These are phyloP conservation scores for Holocentrus rufus DNA, from an alignment of 2,797 vertebrate species.

Conservation along the genomic window DNA sequence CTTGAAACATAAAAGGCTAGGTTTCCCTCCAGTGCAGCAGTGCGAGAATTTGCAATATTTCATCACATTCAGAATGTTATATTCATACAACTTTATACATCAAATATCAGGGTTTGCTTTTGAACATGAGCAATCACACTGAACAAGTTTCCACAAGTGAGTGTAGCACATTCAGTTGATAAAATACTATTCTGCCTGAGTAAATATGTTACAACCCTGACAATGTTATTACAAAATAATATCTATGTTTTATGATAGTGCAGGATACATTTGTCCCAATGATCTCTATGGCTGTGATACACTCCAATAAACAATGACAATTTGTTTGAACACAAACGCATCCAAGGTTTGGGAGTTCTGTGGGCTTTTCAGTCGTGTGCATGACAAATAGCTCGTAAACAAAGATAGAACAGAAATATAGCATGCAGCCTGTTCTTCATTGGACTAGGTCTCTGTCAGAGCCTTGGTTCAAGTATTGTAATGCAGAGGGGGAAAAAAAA, in stretches of 20 bases:
- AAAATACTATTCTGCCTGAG: constrained; percentile 49
- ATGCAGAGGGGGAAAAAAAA: constrained; percentile 17
- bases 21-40: neutral
- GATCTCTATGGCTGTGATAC: constrained; percentile 40
- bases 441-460: constrained; percentile 16
- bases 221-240: constrained; percentile 45
- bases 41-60: constrained; percentile 38
- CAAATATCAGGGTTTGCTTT: constrained; percentile 52
- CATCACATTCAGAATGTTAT: constrained; percentile 36
- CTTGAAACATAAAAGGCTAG: neutral
- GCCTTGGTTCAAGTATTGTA: constrained; percentile 31
- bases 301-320: constrained; percentile 51
- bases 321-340: constrained; percentile 40
- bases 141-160: constrained; percentile 49
- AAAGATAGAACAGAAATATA: constrained; percentile 36
- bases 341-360: constrained; percentile 23
- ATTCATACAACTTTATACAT: constrained; percentile 43
- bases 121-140: constrained; percentile 45
- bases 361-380: constrained; percentile 30
- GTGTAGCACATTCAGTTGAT: constrained; percentile 29
- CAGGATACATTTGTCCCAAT: constrained; percentile 50
- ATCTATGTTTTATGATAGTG: constrained; percentile 48
- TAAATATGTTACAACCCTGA: constrained; percentile 55
- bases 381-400: constrained; percentile 51
- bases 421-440: constrained; percentile 12